Percentiles rank a stretch among this genome's conserved stretches.
These are phyloP conservation scores for Dysidea cf. avara DNA, from an alignment of 37 sponge, comb jelly and placozoan species.

Conservation along the genomic window DNA sequence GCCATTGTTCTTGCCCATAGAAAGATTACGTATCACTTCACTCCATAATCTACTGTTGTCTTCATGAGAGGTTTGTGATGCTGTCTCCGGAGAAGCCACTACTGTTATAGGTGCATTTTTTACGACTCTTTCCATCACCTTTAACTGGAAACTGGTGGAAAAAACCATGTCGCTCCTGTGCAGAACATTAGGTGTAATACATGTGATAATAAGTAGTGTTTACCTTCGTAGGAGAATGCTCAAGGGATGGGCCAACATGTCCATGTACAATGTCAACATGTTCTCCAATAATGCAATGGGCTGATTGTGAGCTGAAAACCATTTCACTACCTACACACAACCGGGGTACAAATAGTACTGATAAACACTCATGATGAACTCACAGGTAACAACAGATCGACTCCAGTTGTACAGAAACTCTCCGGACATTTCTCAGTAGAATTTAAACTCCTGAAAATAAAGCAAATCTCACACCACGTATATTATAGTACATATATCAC, in stretches of 20 bases:
- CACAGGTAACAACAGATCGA: too few relatives aligned
- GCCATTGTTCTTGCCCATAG: constrained; percentile 15
- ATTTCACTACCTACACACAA: constrained; percentile 12
- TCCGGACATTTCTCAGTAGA: too few relatives aligned
- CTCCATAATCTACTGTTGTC: constrained; percentile 41
- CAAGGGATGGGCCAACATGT: constrained; percentile 30
- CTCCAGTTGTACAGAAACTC: too few relatives aligned
- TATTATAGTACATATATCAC: too few relatives aligned
- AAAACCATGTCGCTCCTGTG: background rate
- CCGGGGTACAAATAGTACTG: background rate
- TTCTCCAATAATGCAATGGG: constrained; percentile 21
- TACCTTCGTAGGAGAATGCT: constrained; percentile 40
- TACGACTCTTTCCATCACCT: constrained; percentile 6
- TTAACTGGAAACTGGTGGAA: constrained; percentile 2
- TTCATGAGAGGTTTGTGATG: too few relatives aligned
- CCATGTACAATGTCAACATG: constrained; percentile 8
- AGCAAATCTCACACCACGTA: too few relatives aligned
- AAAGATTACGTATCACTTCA: constrained; percentile 53
- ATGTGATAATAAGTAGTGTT: background rate
- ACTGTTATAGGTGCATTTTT: constrained; percentile 18
- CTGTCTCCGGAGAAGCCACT: background rate
- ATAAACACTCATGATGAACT: too few relatives aligned
- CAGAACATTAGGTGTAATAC: background rate
- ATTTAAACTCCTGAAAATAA: too few relatives aligned
- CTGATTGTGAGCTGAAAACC: constrained; percentile 22